A percentile compares a stretch with the other conserved stretches of the same genome.
phyloP scores from a whole-genome alignment of 2,113 vertebrate species.

The Eublepharis macularius region DNA sequence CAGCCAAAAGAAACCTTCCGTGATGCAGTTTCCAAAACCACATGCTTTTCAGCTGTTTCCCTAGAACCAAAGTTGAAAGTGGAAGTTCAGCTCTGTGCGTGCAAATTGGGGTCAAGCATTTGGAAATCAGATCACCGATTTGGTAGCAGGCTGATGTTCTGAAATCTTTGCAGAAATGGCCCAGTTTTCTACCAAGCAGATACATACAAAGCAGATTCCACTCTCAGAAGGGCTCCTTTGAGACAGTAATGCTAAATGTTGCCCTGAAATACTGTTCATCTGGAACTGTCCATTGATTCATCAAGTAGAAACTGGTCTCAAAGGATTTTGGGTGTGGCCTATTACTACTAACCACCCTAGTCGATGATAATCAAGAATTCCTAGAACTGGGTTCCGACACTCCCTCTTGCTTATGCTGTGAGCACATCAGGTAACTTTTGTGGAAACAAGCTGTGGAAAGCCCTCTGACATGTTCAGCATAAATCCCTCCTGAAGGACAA shows the following conservation, averaged over 20 bases:
- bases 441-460: background rate
- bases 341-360: background rate
- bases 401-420: background rate
- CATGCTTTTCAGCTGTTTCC: background rate
- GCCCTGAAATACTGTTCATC: background rate
- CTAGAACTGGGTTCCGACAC: background rate
- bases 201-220: background rate
- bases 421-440: background rate
- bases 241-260: background rate
- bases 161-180: background rate
- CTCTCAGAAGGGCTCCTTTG: background rate
- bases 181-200: background rate
- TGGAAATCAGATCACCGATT: background rate
- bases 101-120: accelerated
- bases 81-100: accelerated
- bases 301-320: background rate
- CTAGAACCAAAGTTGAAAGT: background rate
- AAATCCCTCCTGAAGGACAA: background rate
- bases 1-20: conserved; percentile 33
- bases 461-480: background rate
- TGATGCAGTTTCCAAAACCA: background rate
- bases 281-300: background rate
- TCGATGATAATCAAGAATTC: background rate
- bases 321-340: background rate
- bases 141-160: background rate